phyloP scores from a whole-genome alignment of 2,888 invertebrate genomes.

The Ophion obscuratus region DNA sequence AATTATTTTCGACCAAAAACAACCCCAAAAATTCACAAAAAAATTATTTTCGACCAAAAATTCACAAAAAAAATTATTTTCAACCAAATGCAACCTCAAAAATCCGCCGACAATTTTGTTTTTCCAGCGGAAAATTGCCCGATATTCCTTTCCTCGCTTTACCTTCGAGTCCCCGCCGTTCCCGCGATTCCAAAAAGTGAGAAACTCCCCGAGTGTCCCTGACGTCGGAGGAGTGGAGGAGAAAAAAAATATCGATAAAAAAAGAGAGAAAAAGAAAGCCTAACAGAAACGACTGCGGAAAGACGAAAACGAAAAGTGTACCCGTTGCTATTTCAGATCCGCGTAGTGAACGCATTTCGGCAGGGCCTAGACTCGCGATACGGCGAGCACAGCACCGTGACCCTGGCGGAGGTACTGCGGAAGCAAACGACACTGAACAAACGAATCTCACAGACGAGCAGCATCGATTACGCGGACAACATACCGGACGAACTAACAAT shows the following conservation, averaged over 20 bases:
- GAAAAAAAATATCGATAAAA: background rate
- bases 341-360: constrained; percentile 99
- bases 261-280: constrained; percentile 8
- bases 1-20: too few relatives aligned
- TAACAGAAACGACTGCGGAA: background rate
- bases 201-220: background rate
- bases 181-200: too few relatives aligned
- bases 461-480: constrained; percentile 96
- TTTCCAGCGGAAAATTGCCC: background rate
- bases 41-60: too few relatives aligned
- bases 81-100: background rate
- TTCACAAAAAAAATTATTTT: background rate
- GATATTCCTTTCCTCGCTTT: background rate
- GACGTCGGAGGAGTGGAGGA: background rate
- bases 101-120: background rate
- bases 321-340: constrained; percentile 92
- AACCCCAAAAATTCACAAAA: too few relatives aligned
- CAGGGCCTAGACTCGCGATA: constrained; percentile 97
- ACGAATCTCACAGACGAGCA: constrained; percentile 95
- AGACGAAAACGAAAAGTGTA: constrained; percentile 49
- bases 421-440: constrained; percentile 97
- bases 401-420: constrained; percentile 96
- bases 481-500: constrained; percentile 94
- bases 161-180: background rate
- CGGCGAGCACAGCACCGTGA: constrained; percentile 96